Evolutionary conservation across 2,888 invertebrate genomes (phyloP).

Genomic region (Mystacides longicornis): DNA sequence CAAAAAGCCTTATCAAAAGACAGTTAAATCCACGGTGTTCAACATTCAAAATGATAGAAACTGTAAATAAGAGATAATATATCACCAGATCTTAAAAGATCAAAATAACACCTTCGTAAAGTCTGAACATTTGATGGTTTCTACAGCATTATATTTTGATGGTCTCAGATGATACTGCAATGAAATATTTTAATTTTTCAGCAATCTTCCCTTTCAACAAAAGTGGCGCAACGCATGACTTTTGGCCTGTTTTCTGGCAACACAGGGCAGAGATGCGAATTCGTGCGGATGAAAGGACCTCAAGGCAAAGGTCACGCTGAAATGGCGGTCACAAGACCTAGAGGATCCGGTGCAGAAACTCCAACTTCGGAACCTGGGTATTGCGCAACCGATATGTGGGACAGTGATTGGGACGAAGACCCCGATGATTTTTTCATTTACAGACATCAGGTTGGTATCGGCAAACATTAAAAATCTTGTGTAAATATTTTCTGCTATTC

Average conservation of each 20-base stretch:
- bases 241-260: slow-evolving; percentile 77
- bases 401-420: slow-evolving; percentile 82
- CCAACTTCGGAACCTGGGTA: slow-evolving; percentile 88
- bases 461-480: background rate
- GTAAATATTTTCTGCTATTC: background rate
- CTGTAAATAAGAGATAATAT: too few relatives aligned
- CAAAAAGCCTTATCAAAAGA: too few relatives aligned
- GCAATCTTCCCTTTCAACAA: slow-evolving; percentile 89
- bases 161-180: too few relatives aligned
- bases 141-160: too few relatives aligned
- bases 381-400: slow-evolving; percentile 82
- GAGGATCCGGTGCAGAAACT: slow-evolving; percentile 88
- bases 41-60: too few relatives aligned
- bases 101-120: too few relatives aligned
- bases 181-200: slow-evolving; percentile 33
- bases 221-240: slow-evolving; percentile 93
- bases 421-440: slow-evolving; percentile 78
- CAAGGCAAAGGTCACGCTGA: slow-evolving; percentile 95
- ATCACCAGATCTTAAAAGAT: too few relatives aligned
- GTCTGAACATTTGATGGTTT: too few relatives aligned
- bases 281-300: slow-evolving; percentile 97
- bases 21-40: too few relatives aligned
- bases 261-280: slow-evolving; percentile 84
- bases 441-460: slow-evolving; percentile 58
- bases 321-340: slow-evolving; percentile 92